Base-by-base conservation (phyloP, 2,888 invertebrate species). In the Nasonia oneida region DNA sequence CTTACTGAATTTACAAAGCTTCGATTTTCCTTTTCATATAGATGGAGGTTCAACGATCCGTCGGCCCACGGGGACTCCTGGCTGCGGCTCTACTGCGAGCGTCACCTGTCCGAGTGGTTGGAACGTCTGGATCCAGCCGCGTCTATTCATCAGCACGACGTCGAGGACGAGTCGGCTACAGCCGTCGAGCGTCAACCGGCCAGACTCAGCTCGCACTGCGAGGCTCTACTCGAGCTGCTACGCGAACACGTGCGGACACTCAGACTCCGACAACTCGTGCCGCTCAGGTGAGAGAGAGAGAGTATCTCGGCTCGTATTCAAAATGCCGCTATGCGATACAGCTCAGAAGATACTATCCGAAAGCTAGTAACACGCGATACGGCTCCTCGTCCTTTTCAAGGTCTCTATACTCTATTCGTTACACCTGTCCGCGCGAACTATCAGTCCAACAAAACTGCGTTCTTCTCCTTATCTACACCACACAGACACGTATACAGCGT, bases 11-110 rank as follows among this genome's bases (percentile, higher is more conserved):
- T 29, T 29, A 1, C 29, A 29, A 29, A 29, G 29, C 29, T 29
- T 29, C 29, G 29, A 29, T 29, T 29, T 29, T 29, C 29, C 1
- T 0, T 29, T 29, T 29, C 29, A 29, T 29, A 29, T 1, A 29
- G 87, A 53, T 87, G 87, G 87, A 23, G 23, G 37, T 79, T 87
- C 79, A 84, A 81, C 76, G 84, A 85, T 61, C 84, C 79, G 23
- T 14, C 67, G 57, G 57, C 15, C 0, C 79, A 85, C 83, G 81
- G 87, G 64, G 85, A 90, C 87, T 93, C 92, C 23, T 93, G 93
- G 93, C 90, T 91, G 50, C 91, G 88, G 47, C 89, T 93, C 33
- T 93, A 93, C 85, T 92, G 93, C 87, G 93, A 93, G 84, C 90
- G 92, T n/a, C 90, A 92, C 86, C 88, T 93, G 33, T 84, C 90